Percentiles rank a stretch among this genome's conserved stretches.
These are phyloP conservation scores for Drosophila macrospina DNA, from an alignment of 2,888 invertebrate genomes.

Conservation along the genomic window DNA sequence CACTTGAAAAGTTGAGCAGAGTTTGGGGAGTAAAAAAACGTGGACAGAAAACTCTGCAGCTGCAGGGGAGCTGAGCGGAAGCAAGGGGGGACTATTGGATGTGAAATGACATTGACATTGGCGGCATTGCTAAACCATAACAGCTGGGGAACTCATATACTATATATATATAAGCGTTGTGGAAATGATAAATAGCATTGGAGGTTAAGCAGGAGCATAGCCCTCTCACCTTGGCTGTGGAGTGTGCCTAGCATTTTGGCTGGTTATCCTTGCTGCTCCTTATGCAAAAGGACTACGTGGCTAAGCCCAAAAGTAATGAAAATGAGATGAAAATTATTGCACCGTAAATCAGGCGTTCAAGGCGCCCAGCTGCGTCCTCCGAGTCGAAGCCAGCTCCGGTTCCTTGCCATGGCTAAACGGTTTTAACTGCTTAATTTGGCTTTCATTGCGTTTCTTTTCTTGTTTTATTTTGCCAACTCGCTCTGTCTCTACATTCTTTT, in stretches of 20 bases:
- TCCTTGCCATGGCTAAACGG: slow-evolving; percentile 60
- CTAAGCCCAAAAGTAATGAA: slow-evolving; percentile 76
- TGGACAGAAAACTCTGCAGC: slow-evolving; percentile 55
- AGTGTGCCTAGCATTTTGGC: not conserved
- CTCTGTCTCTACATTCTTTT: slow-evolving; percentile 11
- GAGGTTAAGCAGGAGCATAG: slow-evolving; percentile 33
- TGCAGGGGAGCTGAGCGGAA: slow-evolving; percentile 20
- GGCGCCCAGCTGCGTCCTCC: slow-evolving; percentile 66
- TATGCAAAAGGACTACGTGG: slow-evolving; percentile 41
- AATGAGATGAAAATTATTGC: slow-evolving; percentile 82
- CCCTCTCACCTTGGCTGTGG: slow-evolving; percentile 38
- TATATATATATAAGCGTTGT: slow-evolving; percentile 38
- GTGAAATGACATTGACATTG: slow-evolving; percentile 32
- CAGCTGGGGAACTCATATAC: slow-evolving; percentile 39
- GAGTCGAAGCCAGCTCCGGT: slow-evolving; percentile 8
- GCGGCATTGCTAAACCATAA: slow-evolving; percentile 20
- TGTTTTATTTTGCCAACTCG: slow-evolving; percentile 27
- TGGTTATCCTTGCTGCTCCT: slow-evolving; percentile 32
- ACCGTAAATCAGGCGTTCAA: slow-evolving; percentile 70
- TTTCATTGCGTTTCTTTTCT: slow-evolving; percentile 75
- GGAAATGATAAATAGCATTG: slow-evolving; percentile 70
- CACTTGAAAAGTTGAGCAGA: slow-evolving; percentile 33
- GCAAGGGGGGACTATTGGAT: slow-evolving; percentile 50
- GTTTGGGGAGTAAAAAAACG: slow-evolving; percentile 7
- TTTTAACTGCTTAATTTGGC: slow-evolving; percentile 81